A percentile compares a stretch with the other conserved stretches of the same genome.
phyloP scores from a whole-genome alignment of 2,113 vertebrate species.

The Cettia cetti region DNA sequence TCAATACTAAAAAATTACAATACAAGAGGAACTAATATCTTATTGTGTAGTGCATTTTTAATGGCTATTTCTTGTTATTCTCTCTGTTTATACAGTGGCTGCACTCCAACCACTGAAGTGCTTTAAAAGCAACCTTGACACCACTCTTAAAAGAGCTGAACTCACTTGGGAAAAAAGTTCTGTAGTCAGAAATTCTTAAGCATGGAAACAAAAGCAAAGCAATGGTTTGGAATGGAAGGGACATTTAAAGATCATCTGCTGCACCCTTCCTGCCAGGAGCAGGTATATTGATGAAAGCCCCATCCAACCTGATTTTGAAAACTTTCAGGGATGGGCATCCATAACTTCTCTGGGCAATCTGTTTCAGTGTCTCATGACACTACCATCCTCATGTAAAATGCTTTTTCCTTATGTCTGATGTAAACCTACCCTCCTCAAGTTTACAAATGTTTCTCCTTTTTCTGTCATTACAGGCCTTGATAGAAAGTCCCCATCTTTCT shows the following conservation, averaged over 20 bases:
- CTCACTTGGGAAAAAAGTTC: not conserved
- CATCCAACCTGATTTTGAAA: not conserved
- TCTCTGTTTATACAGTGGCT: not conserved
- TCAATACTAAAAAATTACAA: not conserved
- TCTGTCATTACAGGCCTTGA: not conserved
- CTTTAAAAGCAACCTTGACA: not conserved
- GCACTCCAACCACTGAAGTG: not conserved
- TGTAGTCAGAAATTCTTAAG: not conserved
- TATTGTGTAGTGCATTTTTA: not conserved
- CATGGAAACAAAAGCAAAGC: not conserved
- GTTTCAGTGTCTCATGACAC: not conserved
- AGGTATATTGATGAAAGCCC: not conserved
- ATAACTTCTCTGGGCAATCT: not conserved
- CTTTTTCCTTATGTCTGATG: not conserved
- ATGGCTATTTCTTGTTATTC: not conserved
- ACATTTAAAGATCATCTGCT: not conserved
- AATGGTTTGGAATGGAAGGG: not conserved
- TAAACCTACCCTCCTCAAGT: not conserved
- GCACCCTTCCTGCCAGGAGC: fast-evolving
- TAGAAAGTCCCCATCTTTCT: not conserved
- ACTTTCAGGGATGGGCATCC: not conserved
- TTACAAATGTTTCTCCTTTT: not conserved
- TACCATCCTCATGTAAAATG: not conserved
- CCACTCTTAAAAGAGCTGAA: not conserved
- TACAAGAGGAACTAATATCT: not conserved